Conservation (phyloP, 2,113 vertebrate species). For the Actinemys pallida region DNA sequence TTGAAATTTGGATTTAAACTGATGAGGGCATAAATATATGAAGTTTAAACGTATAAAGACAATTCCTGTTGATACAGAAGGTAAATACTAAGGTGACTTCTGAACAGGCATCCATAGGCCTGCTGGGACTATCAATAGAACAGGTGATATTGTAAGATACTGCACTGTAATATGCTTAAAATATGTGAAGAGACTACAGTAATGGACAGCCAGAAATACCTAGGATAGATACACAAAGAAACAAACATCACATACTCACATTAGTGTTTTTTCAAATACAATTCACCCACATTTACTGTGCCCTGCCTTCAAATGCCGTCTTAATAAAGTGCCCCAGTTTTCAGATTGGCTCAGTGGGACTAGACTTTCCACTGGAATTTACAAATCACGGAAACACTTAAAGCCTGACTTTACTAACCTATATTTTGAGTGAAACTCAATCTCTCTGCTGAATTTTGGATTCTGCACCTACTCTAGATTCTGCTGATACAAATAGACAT, state of each 20-base stretch:
- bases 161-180: background rate
- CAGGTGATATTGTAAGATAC: rapidly evolving
- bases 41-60: background rate
- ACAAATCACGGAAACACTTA: background rate
- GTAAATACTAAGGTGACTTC: background rate
- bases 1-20: background rate
- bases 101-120: background rate
- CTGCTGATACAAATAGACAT: background rate
- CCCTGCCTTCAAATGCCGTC: background rate
- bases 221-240: background rate
- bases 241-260: background rate
- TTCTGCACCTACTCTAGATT: background rate
- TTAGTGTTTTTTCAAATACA: background rate
- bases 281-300: background rate
- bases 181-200: background rate
- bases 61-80: background rate
- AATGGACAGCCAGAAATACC: background rate
- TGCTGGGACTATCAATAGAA: background rate
- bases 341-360: background rate
- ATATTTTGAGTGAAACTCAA: background rate
- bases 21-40: background rate
- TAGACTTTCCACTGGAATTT: background rate
- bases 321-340: background rate
- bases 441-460: background rate
- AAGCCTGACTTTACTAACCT: background rate